Base-by-base conservation (phyloP, 2,113 vertebrate genomes). In the Centrocercus urophasianus region DNA sequence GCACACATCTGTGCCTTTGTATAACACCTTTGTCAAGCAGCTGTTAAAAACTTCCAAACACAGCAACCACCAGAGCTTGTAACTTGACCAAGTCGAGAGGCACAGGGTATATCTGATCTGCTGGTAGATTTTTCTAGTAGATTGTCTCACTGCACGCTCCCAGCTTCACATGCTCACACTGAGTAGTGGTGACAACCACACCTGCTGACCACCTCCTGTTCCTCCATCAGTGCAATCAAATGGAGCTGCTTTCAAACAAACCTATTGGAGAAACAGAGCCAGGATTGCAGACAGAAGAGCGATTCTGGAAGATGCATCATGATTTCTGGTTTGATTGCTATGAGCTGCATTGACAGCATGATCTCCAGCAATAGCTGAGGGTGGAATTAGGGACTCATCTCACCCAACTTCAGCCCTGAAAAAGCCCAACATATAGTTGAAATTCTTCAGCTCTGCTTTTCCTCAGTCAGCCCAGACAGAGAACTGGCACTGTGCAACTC, bases 121-220 rank as follows among this genome's bases (percentile, higher is more conserved):
- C 34, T 48, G 57, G 56, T 18, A 69, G 43, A 24, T 1, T n/a
- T 15, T 21, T 27, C 50, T 32, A 1, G 4, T 6, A 12, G 13
- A 16, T 8, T 24, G 22, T 34, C 84, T 61, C 25, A 4, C 40
- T 38, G n/a, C 34, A 78, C 8, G 56, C 36, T 59, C 45, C 10
- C 24, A 19, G n/a, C 24, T 15, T 28, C 0, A 0, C 2, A 2
- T 47, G 20, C 34, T 57, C 40, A 59, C 66, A 42, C 36, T 1
- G 1, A 14, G 4, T 0, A 0, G 42, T 0, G 0, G 25, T 1
- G 14, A 69, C 43, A 25, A 48, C 43, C 48, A 50, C 60, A 27
- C 30, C 25, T 3, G 61, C 21, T 5, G 5, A 28, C 25, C n/a
- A 60, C 28, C 22, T 6, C 28, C 61, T 25, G 2, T 13, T 56